phyloP scores from a whole-genome alignment of 2,797 vertebrate species.

The Mormyrops attenuatus region DNA sequence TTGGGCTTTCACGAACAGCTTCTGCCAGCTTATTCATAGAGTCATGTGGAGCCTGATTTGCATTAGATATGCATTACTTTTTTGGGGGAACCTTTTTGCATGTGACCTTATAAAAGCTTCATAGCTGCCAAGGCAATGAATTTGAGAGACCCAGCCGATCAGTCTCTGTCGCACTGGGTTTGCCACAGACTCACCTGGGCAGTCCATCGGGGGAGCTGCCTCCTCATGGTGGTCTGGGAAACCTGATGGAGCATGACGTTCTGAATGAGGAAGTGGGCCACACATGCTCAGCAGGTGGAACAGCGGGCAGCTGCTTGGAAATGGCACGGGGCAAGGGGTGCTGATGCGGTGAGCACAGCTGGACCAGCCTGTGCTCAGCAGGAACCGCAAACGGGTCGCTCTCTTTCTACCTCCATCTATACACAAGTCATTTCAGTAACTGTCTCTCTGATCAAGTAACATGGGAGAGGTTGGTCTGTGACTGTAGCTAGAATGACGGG shows the following conservation, averaged over 20 bases:
- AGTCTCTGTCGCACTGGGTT: background rate
- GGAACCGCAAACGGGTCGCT: background rate
- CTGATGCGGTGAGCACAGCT: background rate
- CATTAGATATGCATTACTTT: background rate
- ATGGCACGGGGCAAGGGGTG: background rate
- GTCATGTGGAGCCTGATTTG: background rate
- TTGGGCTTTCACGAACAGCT: background rate
- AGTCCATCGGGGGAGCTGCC: background rate
- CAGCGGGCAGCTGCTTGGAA: background rate
- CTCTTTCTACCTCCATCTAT: background rate
- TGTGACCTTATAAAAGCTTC: constrained; percentile 8
- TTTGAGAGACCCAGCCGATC: background rate
- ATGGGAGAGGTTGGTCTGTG: background rate
- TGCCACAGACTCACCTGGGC: background rate
- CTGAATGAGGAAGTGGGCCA: background rate
- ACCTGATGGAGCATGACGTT: background rate
- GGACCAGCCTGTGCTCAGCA: background rate
- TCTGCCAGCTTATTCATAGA: background rate
- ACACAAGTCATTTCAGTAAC: background rate
- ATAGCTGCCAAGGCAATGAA: background rate
- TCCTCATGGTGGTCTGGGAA: background rate
- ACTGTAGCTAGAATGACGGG: background rate
- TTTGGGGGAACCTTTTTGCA: background rate
- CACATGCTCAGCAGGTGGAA: background rate
- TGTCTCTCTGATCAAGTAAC: background rate